Conservation (phyloP, 53 echinoderm and acorn worm species). For the Stichopus horrens region DNA sequence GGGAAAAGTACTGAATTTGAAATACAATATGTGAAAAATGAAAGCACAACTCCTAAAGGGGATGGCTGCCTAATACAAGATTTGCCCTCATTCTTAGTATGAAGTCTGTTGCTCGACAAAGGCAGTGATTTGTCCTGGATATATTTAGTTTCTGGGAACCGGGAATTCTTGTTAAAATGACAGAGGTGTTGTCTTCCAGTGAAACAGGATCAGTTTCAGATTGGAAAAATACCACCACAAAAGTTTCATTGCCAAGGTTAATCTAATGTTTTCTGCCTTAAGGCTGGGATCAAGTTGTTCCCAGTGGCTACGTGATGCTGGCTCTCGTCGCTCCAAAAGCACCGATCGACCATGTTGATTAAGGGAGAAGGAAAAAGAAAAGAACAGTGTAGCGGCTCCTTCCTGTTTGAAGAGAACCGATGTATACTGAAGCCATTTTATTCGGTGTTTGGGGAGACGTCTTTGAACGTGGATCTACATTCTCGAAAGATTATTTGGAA, state of each 20-base stretch:
- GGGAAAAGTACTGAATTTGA: too few species aligned
- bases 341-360: too few species aligned
- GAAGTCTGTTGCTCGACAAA: not conserved
- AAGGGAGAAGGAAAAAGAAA: too few species aligned
- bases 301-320: too few species aligned
- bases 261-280: slow-evolving; percentile 3
- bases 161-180: slow-evolving; percentile 1
- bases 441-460: too few species aligned
- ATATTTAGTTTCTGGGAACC: not conserved
- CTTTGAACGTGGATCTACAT: too few species aligned
- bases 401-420: too few species aligned
- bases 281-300: not conserved
- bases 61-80: not conserved
- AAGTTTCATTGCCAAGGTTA: slow-evolving; percentile 14
- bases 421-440: too few species aligned
- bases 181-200: not conserved
- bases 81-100: not conserved
- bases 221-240: slow-evolving; percentile 5
- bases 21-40: not conserved
- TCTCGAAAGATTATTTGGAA: too few species aligned
- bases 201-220: slow-evolving; percentile 4
- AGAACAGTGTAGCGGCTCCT: too few species aligned
- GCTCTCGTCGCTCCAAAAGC: too few species aligned
- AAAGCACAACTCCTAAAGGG: not conserved
- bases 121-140: not conserved